Percentiles rank a stretch among this genome's conserved stretches.
Conservation (phyloP, 2,888 invertebrate species). For the Erpobdella octoculata region DNA sequence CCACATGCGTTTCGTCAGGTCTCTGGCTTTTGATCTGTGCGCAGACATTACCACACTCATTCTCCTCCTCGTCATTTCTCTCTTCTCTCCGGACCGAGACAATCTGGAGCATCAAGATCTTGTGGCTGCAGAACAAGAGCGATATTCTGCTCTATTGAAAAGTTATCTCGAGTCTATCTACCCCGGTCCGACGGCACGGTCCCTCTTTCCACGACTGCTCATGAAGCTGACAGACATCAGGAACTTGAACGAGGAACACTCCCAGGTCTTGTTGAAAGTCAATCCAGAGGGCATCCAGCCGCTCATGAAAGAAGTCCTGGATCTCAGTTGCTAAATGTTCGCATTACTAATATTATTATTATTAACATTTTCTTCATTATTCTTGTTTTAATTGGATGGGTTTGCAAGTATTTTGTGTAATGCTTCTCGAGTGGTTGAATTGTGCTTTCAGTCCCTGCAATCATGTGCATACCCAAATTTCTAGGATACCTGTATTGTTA, state of each 20-base stretch:
- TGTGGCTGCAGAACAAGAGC: slow-evolving; percentile 49
- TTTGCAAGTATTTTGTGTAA: too few species aligned
- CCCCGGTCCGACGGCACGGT: slow-evolving; percentile 41
- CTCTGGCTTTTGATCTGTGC: slow-evolving; percentile 70
- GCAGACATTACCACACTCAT: slow-evolving; percentile 83
- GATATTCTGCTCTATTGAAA: slow-evolving; percentile 48
- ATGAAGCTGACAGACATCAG: slow-evolving; percentile 84
- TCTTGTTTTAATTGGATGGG: too few species aligned
- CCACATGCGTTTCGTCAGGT: slow-evolving; percentile 51
- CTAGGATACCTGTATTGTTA: too few species aligned
- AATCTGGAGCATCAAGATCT: slow-evolving; percentile 57
- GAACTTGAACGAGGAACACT: slow-evolving; percentile 80
- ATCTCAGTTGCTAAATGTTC: slow-evolving; percentile 58
- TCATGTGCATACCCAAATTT: too few species aligned
- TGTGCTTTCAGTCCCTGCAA: too few species aligned
- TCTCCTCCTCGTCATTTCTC: slow-evolving; percentile 79
- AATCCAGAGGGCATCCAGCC: slow-evolving; percentile 88
- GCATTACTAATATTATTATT: too few species aligned
- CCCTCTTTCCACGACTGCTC: slow-evolving; percentile 59
- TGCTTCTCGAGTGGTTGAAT: too few species aligned
- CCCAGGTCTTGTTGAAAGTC: slow-evolving; percentile 82
- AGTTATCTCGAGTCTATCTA: slow-evolving; percentile 49
- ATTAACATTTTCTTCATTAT: too few species aligned
- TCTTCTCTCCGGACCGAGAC: slow-evolving; percentile 78
- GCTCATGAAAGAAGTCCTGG: slow-evolving; percentile 86